phyloP scores from a whole-genome alignment of 2,113 vertebrate species.

The Nematolebias whitei region DNA sequence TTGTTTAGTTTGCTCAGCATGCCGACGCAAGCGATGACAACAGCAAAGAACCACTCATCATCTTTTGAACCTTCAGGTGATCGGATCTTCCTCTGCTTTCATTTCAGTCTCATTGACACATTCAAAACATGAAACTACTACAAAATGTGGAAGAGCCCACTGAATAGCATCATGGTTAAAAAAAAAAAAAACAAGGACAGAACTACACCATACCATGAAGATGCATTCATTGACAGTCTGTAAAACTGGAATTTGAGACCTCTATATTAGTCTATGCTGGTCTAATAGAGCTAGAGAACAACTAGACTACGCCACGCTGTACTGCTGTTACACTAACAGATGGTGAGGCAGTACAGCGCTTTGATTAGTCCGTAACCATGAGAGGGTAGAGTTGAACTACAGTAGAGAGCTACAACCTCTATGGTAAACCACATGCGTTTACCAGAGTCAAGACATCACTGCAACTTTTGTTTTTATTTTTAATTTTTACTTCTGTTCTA shows the following conservation, averaged over 20 bases:
- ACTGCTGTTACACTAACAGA: constrained; percentile 80
- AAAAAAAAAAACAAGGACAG: constrained; percentile 35
- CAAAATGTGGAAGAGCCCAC: constrained; percentile 18
- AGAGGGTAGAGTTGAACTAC: constrained; percentile 79
- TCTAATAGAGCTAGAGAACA: constrained; percentile 80
- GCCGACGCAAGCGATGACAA: constrained; percentile 25
- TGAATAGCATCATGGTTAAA: constrained; percentile 38
- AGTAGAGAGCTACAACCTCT: constrained; percentile 74
- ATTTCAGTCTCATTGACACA: constrained; percentile 11
- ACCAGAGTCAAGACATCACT: constrained; percentile 66
- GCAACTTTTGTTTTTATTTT: constrained; percentile 27
- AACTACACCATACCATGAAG: constrained; percentile 64
- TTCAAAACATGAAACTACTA: constrained; percentile 16
- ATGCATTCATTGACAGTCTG: constrained; percentile 70
- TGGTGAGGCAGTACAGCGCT: constrained; percentile 79
- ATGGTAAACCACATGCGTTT: constrained; percentile 72
- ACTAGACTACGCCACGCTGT: constrained; percentile 82
- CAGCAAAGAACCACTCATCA: constrained; percentile 1
- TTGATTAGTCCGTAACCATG: constrained; percentile 83
- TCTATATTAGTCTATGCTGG: constrained; percentile 82
- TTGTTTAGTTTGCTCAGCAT: constrained; percentile 52
- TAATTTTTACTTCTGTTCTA: constrained; percentile 55
- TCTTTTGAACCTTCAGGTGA: constrained; percentile 18
- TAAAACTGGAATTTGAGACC: constrained; percentile 70
- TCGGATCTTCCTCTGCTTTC: constrained; percentile 38